Conservation (phyloP, 2,888 invertebrate species). For the Pseudoips prasinana region DNA sequence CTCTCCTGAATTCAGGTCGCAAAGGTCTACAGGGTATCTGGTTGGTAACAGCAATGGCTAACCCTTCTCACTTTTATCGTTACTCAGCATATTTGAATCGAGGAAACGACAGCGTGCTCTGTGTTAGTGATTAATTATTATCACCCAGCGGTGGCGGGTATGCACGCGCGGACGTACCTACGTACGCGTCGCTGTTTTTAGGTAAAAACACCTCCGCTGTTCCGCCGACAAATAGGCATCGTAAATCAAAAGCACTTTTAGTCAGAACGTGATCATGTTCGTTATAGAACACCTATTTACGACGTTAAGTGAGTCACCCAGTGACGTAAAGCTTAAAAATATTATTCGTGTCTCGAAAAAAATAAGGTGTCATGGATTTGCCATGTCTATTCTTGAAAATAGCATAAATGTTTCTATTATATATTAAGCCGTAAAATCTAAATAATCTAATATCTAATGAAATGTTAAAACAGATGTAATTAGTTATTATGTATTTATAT, state of each 20-base stretch:
- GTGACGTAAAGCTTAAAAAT: too few relatives aligned
- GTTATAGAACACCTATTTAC: conserved; percentile 4
- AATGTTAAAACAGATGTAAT: too few relatives aligned
- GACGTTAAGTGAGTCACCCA: neutral
- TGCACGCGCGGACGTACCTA: conserved; percentile 18
- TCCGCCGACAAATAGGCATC: conserved; percentile 15
- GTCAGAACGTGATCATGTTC: neutral
- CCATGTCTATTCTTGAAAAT: too few relatives aligned
- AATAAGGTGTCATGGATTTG: too few relatives aligned
- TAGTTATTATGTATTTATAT: too few relatives aligned
- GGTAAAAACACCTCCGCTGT: conserved; percentile 6
- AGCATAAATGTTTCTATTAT: too few relatives aligned
- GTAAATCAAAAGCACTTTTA: conserved; percentile 19
- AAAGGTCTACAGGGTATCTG: neutral
- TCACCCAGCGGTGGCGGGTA: conserved; percentile 32
- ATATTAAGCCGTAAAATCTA: too few relatives aligned
- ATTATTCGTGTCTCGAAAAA: too few relatives aligned
- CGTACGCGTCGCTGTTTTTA: conserved; percentile 21
- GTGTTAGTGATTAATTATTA: conserved; percentile 70
- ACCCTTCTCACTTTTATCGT: conserved; percentile 69
- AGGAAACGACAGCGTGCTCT: conserved; percentile 60
- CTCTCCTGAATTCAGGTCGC: conserved; percentile 21
- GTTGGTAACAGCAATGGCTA: conserved; percentile 11
- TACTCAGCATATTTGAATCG: conserved; percentile 67
- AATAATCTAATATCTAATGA: too few relatives aligned